Evolutionary conservation across 2,888 invertebrate species (phyloP).

Genomic region (Uloborus plumipes): DNA sequence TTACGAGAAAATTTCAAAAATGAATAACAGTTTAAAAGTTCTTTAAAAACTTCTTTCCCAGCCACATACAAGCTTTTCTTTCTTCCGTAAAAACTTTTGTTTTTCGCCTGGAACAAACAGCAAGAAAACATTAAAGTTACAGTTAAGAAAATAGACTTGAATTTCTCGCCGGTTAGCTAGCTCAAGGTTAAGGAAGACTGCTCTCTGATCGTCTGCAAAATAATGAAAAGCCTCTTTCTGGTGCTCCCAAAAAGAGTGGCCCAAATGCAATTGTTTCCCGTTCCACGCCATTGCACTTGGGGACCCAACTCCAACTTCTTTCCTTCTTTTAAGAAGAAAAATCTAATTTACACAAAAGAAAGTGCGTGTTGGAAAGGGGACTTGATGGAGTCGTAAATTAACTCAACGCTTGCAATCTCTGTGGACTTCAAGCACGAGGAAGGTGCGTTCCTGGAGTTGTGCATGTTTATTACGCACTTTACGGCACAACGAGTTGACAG

Average conservation of each 20-base stretch:
- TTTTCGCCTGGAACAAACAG: too few species aligned
- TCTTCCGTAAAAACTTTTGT: too few species aligned
- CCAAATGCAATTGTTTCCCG: constrained; percentile 50
- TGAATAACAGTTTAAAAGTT: too few species aligned
- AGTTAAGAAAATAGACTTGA: too few species aligned
- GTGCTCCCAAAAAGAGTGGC: constrained; percentile 17
- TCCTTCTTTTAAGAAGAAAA: constrained; percentile 8
- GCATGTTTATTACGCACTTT: constrained; percentile 31
- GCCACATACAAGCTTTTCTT: too few species aligned
- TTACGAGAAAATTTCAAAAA: too few species aligned
- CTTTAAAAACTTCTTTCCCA: too few species aligned
- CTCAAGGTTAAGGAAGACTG: neutral
- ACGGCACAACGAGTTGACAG: constrained; percentile 46
- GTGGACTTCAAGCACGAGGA: constrained; percentile 18
- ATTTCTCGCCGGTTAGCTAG: too few species aligned
- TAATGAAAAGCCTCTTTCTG: constrained; percentile 30
- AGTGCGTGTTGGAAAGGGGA: constrained; percentile 12
- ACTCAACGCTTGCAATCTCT: constrained; percentile 37
- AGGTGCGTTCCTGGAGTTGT: constrained; percentile 11
- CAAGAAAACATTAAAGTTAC: too few species aligned
- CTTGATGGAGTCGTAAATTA: constrained; percentile 55
- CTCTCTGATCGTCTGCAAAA: constrained; percentile 27
- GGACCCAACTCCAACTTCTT: constrained; percentile 1
- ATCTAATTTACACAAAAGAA: constrained; percentile 31
- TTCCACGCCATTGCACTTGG: constrained; percentile 28